Conservation (phyloP, 2,113 vertebrate genomes). For the Martes martes region DNA sequence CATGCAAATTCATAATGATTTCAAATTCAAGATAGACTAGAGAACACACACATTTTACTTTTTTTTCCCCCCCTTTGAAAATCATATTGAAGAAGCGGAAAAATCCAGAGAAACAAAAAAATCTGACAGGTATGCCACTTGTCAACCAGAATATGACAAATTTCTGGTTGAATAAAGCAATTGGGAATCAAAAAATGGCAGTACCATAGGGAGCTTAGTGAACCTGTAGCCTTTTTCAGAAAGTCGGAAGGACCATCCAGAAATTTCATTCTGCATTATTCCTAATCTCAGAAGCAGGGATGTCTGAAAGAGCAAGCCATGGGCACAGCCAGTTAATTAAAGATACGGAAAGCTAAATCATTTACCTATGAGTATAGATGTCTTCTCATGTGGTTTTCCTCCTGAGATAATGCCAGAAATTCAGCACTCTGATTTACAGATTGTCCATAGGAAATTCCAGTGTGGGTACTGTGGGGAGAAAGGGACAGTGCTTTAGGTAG, state of each 20-base stretch:
- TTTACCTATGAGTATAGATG: neutral
- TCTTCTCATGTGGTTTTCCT: conserved; percentile 5
- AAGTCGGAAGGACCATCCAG: neutral
- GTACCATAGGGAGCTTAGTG: neutral
- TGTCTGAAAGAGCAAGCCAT: neutral
- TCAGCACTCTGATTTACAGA: neutral
- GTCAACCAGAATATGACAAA: neutral
- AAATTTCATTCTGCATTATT: neutral
- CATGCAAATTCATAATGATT: conserved; percentile 15
- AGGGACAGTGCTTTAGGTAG: neutral
- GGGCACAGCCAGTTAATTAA: neutral
- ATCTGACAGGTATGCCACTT: neutral
- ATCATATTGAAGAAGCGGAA: neutral
- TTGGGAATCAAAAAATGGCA: neutral
- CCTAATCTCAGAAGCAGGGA: neutral
- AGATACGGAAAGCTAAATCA: neutral
- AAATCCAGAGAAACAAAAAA: conserved; percentile 5
- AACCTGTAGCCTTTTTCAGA: neutral
- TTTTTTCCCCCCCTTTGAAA: neutral
- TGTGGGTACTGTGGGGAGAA: neutral
- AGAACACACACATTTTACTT: neutral
- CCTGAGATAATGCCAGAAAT: neutral
- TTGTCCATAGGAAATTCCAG: neutral
- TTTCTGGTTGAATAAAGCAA: conserved; percentile 36
- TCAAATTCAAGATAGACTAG: conserved; percentile 29